A percentile compares a stretch with the other conserved stretches of the same genome.
Evolutionary conservation across 2,113 vertebrate species (phyloP).

Genomic region (Eira barbara): DNA sequence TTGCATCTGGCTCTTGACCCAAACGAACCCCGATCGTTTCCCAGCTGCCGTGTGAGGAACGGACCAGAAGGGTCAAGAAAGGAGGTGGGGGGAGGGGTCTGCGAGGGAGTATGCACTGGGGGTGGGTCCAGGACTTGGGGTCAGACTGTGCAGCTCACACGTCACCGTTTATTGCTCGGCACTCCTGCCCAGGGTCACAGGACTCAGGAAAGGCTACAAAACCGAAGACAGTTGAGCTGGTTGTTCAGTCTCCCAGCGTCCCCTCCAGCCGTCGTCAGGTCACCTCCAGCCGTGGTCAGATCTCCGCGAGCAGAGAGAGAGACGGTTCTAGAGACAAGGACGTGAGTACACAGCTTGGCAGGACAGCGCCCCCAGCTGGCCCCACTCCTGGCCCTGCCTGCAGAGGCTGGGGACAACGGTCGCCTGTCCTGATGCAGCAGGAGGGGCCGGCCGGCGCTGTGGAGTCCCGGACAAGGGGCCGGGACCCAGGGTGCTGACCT

Average conservation of each 20-base stretch:
- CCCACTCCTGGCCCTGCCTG: neutral
- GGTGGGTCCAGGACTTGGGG: neutral
- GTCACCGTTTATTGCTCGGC: neutral
- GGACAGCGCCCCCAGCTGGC: neutral
- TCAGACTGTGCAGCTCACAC: neutral
- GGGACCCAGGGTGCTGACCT: too few relatives aligned
- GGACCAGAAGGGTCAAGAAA: accelerated
- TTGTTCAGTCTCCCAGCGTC: neutral
- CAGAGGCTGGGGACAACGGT: neutral
- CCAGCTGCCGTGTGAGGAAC: accelerated
- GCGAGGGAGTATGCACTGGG: accelerated
- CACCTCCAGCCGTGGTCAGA: neutral
- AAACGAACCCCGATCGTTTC: accelerated
- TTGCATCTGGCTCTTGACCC: neutral
- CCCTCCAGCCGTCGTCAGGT: neutral
- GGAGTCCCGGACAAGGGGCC: neutral
- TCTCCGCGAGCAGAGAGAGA: neutral
- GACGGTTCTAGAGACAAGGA: too few relatives aligned
- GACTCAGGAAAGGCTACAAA: neutral
- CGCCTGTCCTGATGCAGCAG: accelerated
- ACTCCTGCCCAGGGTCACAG: neutral
- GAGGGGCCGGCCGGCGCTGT: neutral
- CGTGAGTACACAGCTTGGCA: neutral
- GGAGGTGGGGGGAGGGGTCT: accelerated
- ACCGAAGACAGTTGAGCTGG: neutral